Evolutionary conservation across 2,797 vertebrate species (phyloP), one percentile per base, ranked within the genome.

Genomic region (Clarias laeviceps): DNA sequence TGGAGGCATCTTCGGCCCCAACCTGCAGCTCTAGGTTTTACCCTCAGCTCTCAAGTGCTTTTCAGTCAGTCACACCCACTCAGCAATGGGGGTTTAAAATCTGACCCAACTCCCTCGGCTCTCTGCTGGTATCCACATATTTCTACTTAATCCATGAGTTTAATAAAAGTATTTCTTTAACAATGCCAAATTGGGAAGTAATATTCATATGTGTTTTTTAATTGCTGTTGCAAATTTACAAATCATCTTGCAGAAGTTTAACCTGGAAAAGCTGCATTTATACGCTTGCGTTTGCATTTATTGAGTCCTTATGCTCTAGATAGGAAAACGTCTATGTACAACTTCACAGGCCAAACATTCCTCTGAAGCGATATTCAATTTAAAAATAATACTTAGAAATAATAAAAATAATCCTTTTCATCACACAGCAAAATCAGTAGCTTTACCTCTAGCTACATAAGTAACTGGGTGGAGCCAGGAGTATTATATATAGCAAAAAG

Each of bases 391-490:
- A 57, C 11, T 14, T 74, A 18, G 2, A 17, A 56, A 74, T 74
- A 70, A 72, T 54, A 56, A 29, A 29, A 57, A 62, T 45, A 27
- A 64, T 27, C 34, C 37, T 64, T 14, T 45, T 45, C 32, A 65
- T 65, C 15, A 54, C n/a, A 32, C 64, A n/a, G 79, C n/a, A 65
- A 15, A 15, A 27, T 79, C 34, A 40, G 34, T 15, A 79, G 32
- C 59, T 20, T n/a, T 50, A 65, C 18, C 50, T 65, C 29, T 22
- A 66, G 50, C 37, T 40, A 72, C 27, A n/a, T 65, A 27, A 84
- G 34, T 72, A 62, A 40, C 7, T 74, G 45, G 62, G 73, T 34
- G 85, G 70, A 68, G 62, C 66, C 57, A 69, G 29, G 59, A 22
- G 3, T 20, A 68, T 45, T 8, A 8, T 27, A 8, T 27, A 64